These are phyloP conservation scores for Rhamphomyia laevipes DNA, from an alignment of 2,888 invertebrate species.

Conservation along the genomic window DNA sequence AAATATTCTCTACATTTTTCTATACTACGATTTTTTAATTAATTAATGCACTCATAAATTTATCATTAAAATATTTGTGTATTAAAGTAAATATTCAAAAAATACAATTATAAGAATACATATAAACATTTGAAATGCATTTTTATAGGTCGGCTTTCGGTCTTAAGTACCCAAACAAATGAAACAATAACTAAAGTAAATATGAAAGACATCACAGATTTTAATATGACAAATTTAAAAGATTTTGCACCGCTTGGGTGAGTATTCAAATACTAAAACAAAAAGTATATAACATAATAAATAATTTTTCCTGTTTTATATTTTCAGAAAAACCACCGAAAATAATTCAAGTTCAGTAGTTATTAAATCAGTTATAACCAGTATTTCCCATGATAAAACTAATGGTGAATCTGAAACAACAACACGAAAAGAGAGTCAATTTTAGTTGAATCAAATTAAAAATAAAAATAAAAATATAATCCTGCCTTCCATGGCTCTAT, in stretches of 20 bases:
- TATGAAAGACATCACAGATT: constrained; percentile 32
- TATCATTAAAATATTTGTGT: no score
- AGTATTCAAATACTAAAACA: constrained; percentile 1
- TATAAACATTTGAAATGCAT: neutral
- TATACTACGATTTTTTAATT: no score
- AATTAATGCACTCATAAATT: no score
- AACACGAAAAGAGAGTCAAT: constrained; percentile 35
- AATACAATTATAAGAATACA: no score
- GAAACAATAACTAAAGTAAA: constrained; percentile 31
- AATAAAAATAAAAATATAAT: no score
- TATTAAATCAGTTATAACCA: constrained; percentile 37
- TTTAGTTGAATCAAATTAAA: constrained; percentile 19
- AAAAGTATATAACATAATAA: neutral
- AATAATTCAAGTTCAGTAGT: constrained; percentile 36
- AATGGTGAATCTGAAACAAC: constrained; percentile 34
- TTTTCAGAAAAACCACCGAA: constrained; percentile 32
- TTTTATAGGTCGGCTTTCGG: constrained; percentile 32
- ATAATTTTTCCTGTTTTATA: neutral
- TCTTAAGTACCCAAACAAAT: constrained; percentile 36
- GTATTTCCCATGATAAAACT: constrained; percentile 33
- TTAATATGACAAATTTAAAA: constrained; percentile 30
- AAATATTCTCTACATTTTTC: no score
- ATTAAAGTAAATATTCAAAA: no score
- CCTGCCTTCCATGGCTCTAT: no score
- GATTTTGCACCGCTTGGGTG: constrained; percentile 32